Conservation (phyloP, 2,888 invertebrate genomes). For the Imbricaverruca yamaguchii region DNA sequence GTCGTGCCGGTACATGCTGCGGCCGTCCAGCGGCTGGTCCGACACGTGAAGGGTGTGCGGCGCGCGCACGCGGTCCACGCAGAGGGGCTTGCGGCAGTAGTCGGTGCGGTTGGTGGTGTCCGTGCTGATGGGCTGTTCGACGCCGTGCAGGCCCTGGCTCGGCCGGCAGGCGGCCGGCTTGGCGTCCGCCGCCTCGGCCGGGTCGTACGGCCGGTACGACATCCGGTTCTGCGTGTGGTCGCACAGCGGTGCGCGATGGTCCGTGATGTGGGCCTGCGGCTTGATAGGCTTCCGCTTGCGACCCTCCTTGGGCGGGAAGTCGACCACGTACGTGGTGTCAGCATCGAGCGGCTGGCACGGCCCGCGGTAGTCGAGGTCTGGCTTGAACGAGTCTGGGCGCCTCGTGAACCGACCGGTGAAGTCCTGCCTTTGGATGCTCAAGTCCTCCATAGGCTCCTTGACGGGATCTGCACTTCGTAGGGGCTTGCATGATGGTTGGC, state of each 20-base stretch:
- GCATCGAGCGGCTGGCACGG: constrained; percentile 1
- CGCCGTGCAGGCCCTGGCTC: neutral
- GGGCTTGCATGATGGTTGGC: constrained; percentile 5
- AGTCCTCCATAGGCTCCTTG: constrained; percentile 8
- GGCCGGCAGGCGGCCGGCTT: constrained; percentile 1
- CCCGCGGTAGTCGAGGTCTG: neutral
- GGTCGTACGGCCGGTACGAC: neutral
- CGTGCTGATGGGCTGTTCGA: neutral
- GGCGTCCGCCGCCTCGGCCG: neutral
- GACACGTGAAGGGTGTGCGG: neutral
- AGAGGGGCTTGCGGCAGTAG: constrained; percentile 6
- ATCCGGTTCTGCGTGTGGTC: neutral
- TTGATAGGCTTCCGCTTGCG: neutral
- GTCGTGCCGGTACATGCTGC: constrained; percentile 15
- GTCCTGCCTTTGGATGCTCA: constrained; percentile 1
- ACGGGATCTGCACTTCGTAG: neutral
- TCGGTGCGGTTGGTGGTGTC: constrained; percentile 12
- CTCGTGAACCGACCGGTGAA: neutral
- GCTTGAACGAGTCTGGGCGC: neutral
- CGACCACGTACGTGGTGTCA: neutral
- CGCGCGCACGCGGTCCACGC: constrained; percentile 12
- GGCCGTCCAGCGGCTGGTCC: constrained; percentile 16
- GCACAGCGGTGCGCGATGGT: constrained; percentile 6
- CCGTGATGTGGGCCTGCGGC: neutral
- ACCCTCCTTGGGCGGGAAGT: neutral